Evolutionary conservation across 2,888 invertebrate species (phyloP), one percentile per base, ranked within the genome.

Genomic region (Philereme transversata): DNA sequence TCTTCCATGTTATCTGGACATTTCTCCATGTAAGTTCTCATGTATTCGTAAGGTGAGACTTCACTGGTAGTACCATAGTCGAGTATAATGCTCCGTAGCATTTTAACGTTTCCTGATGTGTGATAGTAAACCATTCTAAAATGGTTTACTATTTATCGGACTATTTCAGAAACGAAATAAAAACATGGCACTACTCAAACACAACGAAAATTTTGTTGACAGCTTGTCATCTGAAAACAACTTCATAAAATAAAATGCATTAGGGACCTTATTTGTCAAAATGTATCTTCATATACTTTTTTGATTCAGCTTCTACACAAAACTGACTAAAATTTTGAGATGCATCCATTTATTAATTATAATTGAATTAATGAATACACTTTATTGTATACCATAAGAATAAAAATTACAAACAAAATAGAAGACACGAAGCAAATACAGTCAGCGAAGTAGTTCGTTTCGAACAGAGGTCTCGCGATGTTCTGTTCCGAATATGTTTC

Each of bases 51-150:
- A 1, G 91, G 82, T 0, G 90, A 78, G 44, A 82, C 56, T 53
- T 89, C 88, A 40, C 56, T 72, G 3, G 76, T 60, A 43, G 72
- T 69, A 44, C 68, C 75, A 64, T 83, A 90, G 61, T 90, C 87
- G 41, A 76, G 73, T 45, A 88, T 62, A 59, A 92, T 82, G 68
- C 84, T 86, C 68, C 82, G 78, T 44, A 92, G 65, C 71, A 83
- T 76, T 82, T 82, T 91, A 10, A 90, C 81, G 70, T 91, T 91
- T 64, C 71, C 76, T 44, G 90, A 90, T 65, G 88, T 91, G 67
- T 83, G 73, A 71, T 83, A 90, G 77, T 83, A 91, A 79, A 89
- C 90, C 91, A 92, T 92, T 74, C 69, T 81, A 65, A 33, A 56
- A 68, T 64, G 67, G 63, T 70, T 73, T 69, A 70, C 69, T 59